Conservation (phyloP, 2,113 vertebrate genomes). For the Riparia riparia region DNA sequence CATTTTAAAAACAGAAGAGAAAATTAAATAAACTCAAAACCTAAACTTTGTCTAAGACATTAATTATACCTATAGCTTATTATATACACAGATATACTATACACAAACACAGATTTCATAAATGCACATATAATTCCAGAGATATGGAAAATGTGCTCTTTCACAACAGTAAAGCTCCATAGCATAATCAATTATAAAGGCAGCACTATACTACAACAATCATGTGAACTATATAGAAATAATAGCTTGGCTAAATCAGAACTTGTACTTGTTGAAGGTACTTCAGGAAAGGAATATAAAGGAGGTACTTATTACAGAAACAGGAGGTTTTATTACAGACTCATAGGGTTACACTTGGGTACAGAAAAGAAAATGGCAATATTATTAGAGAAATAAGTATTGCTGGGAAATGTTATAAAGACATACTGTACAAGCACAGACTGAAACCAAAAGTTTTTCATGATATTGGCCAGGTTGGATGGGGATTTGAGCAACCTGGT, state of each 20-base stretch:
- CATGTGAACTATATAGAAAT: neutral
- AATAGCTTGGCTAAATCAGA: neutral
- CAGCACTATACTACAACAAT: neutral
- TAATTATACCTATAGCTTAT: neutral
- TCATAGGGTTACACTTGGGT: neutral
- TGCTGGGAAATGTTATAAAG: neutral
- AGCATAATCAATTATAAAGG: neutral
- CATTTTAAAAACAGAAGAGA: neutral
- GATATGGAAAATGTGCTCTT: neutral
- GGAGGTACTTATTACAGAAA: constrained; percentile 18
- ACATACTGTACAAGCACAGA: neutral
- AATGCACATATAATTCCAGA: neutral
- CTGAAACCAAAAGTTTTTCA: neutral
- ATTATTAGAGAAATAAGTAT: neutral
- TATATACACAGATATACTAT: neutral
- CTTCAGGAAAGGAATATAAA: constrained; percentile 17
- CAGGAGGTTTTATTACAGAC: constrained; percentile 10
- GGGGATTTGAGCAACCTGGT: neutral
- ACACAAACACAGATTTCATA: neutral
- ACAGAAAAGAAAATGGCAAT: neutral
- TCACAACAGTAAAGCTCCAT: neutral
- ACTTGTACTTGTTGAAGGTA: neutral
- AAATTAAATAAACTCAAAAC: neutral
- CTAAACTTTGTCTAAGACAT: neutral
- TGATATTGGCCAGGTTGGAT: neutral